Percentiles rank a stretch among this genome's conserved stretches.
Evolutionary conservation across 2,113 vertebrate species (phyloP).

Genomic region (zebrafish (Danio rerio)): DNA sequence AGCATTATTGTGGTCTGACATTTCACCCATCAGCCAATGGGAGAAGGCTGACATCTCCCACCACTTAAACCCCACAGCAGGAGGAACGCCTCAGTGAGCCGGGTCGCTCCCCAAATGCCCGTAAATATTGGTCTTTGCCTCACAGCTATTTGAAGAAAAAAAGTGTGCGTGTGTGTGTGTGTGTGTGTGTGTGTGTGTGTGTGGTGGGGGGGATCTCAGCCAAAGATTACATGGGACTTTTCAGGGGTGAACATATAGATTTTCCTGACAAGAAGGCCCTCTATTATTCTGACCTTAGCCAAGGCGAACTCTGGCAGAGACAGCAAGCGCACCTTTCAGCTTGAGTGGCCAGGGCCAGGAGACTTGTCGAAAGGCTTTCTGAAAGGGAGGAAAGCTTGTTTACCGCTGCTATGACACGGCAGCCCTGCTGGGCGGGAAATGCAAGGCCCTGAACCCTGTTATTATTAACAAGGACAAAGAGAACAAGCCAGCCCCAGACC

Average conservation of each 20-base stretch:
- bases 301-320: conserved; percentile 63
- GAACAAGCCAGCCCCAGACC: conserved; percentile 67
- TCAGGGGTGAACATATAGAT: conserved; percentile 80
- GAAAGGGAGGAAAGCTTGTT: conserved; percentile 80
- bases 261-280: conserved; percentile 77
- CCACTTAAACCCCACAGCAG: conserved; percentile 46
- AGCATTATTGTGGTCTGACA: conserved; percentile 68
- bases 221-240: conserved; percentile 74
- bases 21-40: conserved; percentile 63
- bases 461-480: conserved; percentile 89
- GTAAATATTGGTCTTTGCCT: conserved; percentile 55
- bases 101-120: conserved; percentile 64
- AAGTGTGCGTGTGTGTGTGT: too few relatives aligned
- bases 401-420: conserved; percentile 82
- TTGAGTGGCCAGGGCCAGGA: conserved; percentile 78
- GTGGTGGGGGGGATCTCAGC: conserved; percentile 29
- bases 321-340: conserved; percentile 78
- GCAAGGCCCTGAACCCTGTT: conserved; percentile 80
- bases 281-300: conserved; percentile 78
- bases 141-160: conserved; percentile 49
- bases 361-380: conserved; percentile 75
- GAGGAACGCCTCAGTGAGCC: conserved; percentile 52
- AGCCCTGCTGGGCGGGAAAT: conserved; percentile 81
- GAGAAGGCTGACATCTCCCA: conserved; percentile 51
- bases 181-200: too few relatives aligned